Evolutionary conservation across 2,888 invertebrate genomes (phyloP), one percentile per base, ranked within the genome.

Genomic region (Nipponacmea schrenckii): DNA sequence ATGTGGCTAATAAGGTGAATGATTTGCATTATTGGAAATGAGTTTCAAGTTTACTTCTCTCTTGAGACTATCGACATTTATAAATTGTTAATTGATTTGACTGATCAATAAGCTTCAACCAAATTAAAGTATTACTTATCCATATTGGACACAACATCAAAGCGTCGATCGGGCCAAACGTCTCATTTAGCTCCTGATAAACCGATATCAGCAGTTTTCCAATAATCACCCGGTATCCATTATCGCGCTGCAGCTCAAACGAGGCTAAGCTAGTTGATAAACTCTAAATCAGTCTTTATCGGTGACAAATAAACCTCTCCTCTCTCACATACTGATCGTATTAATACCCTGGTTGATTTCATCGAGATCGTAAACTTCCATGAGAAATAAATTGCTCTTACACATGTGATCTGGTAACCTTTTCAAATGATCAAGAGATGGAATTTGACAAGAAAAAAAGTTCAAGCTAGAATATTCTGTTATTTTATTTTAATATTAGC

Each of bases 121-220:
- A 74, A 75, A 75, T 77, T 74, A 77, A 74, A 73, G 77, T 73
- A 74, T 77, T 77, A 77, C 77, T 77, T 77, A 77, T 74, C 63
- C 64, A 69, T 71, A 77, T 71, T 73, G 71, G 67, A 27, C 71
- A 17, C 26, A 15, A 70, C 69, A 70, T 73, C 74, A 76, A 74
- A 76, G 73, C 39, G 24, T 27, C 24, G 17, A 67, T 17, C 31
- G 46, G 66, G 31, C 44, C 64, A 62, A 46, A 24, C 39, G 69
- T 69, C 69, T 63, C 69, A 64, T 69, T 64, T 64, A n/a, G n/a
- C 50, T 39, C 39, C 27, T 64, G 64, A 15, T 64, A 46, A 45
- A 45, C 50, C 64, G 48, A 64, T 62, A 64, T 69, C 48, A 46
- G 48, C 5, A 44, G 69, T 69, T 48, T 39, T 64, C 45, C 64